phyloP scores from a whole-genome alignment of 2,888 invertebrate genomes.

The Polyommatus iphigenia region DNA sequence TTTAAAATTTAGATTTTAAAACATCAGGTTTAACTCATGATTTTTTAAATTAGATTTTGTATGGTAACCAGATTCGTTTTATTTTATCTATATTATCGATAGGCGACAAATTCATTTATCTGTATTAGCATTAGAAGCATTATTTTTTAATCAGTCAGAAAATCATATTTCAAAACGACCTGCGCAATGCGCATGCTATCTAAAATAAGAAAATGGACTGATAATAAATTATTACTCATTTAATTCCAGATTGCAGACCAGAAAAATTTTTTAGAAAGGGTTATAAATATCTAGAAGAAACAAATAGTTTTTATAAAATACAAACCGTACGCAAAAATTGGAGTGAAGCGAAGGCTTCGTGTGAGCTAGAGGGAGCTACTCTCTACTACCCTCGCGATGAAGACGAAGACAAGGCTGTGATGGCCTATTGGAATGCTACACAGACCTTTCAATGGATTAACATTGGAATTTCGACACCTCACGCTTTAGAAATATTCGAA shows the following conservation, averaged over 20 bases:
- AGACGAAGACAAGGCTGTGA: slow-evolving; percentile 50
- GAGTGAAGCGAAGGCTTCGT: slow-evolving; percentile 55
- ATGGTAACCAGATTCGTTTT: too few species aligned
- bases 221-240: background rate
- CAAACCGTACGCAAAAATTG: slow-evolving; percentile 56
- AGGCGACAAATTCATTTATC: too few species aligned
- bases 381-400: slow-evolving; percentile 59
- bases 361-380: slow-evolving; percentile 56
- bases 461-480: slow-evolving; percentile 55
- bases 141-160: too few species aligned
- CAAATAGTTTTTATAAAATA: slow-evolving; percentile 61
- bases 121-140: too few species aligned
- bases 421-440: slow-evolving; percentile 48
- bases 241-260: slow-evolving; percentile 54
- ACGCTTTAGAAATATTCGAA: slow-evolving; percentile 53
- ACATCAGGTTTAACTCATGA: too few species aligned
- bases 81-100: too few species aligned
- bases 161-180: too few species aligned
- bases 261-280: slow-evolving; percentile 60
- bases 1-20: too few species aligned
- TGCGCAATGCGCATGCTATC: too few species aligned
- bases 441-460: slow-evolving; percentile 48
- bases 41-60: too few species aligned
- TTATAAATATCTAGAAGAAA: slow-evolving; percentile 53
- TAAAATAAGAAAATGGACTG: too few species aligned